These are phyloP conservation scores for Clepsis dumicolana DNA, from an alignment of 2,888 invertebrate species.

Conservation along the genomic window DNA sequence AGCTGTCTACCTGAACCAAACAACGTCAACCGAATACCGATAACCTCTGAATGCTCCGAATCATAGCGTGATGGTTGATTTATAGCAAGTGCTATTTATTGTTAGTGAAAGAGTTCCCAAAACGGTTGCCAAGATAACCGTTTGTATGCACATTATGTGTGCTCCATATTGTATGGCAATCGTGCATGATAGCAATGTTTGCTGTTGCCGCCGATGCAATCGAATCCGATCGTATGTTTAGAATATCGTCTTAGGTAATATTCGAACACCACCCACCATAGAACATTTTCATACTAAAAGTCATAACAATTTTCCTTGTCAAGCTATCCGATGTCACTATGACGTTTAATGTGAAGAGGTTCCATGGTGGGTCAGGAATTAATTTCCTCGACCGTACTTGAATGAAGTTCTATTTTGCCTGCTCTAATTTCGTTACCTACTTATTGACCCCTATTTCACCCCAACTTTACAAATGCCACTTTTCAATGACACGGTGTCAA, in stretches of 20 bases:
- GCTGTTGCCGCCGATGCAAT: conserved; percentile 2
- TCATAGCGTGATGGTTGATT: conserved; percentile 21
- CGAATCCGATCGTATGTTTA: background rate
- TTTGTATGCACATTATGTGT: conserved; percentile 16
- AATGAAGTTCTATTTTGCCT: no score
- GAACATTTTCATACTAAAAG: background rate
- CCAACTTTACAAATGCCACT: no score
- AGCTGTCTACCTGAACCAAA: background rate
- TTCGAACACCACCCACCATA: no score
- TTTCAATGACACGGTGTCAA: no score
- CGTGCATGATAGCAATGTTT: conserved; percentile 13
- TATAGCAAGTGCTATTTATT: background rate
- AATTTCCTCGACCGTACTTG: no score
- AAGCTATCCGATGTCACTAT: no score
- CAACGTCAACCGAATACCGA: background rate
- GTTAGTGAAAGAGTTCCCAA: conserved; percentile 21
- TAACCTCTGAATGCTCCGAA: background rate
- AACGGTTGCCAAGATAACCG: background rate
- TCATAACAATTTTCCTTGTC: no score
- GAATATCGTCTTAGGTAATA: no score
- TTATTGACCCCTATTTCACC: no score
- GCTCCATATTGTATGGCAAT: conserved; percentile 23
- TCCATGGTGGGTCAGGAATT: no score
- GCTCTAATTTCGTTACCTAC: no score
- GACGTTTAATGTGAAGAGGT: no score